Base-by-base conservation (phyloP, 2,113 vertebrate genomes). In the Polypterus senegalus region DNA sequence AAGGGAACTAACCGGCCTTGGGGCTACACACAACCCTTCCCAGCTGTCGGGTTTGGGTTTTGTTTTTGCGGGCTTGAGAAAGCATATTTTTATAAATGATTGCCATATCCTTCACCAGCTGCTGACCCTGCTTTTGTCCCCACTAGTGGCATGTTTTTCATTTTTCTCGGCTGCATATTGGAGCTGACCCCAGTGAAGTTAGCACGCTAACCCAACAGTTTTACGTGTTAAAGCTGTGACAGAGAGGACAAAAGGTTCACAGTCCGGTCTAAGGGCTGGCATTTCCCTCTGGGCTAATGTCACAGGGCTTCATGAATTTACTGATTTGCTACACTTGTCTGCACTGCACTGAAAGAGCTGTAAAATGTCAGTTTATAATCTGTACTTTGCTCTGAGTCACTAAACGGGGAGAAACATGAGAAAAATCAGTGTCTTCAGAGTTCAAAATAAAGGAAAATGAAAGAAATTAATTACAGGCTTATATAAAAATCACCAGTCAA, bases 11-110 rank as follows among this genome's bases (percentile, higher is more conserved):
- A 93, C 89, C 90, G 94, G 93, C 95, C 95, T 97, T 85, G 88
- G 88, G 95, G 94, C 95, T 93, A 97, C 93, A 94, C 90, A 88
- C 91, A 97, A 97, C 92, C 92, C 94, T 95, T 98, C 95, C 94
- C 95, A 98, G 94, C 94, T 98, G 95, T 91, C 95, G 89, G 87
- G 82, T 88, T 94, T 79, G 86, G 88, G 77, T 86, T 86, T 92
- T 81, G 84, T 94, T 94, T 94, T 91, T 89, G 90, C 80, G 90
- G 88, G 91, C 88, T 94, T 86, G 90, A 90, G 91, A 93, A 92
- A 91, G 90, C 89, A 88, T 93, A 91, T 94, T 94, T 97, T 92
- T 92, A 92, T 94, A 95, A 97, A 97, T 93, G 93, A 97, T 92
- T 97, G 93, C 93, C 92, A 93, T 94, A 96, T 97, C 91, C 92